These are phyloP conservation scores for Chelonia mydas DNA, from an alignment of 2,797 vertebrate species.

Conservation along the genomic window DNA sequence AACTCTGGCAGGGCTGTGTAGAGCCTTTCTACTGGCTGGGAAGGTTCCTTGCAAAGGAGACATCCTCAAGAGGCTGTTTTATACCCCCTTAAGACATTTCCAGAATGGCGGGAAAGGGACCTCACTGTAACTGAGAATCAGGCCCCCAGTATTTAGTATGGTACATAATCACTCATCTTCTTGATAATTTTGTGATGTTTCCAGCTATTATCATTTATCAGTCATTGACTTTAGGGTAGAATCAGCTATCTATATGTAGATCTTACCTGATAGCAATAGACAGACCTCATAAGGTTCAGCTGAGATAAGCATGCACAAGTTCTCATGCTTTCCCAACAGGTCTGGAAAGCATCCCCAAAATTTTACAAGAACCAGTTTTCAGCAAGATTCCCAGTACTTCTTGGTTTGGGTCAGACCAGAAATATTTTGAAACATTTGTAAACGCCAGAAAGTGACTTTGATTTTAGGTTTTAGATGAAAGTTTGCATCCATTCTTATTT, in stretches of 20 bases:
- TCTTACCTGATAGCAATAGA: neutral
- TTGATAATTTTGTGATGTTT: neutral
- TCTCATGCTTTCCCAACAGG: neutral
- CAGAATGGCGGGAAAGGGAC: neutral
- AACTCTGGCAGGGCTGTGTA: neutral
- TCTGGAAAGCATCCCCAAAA: neutral
- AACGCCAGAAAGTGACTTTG: neutral
- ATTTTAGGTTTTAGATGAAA: neutral
- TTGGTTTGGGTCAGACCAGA: neutral
- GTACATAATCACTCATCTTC: neutral
- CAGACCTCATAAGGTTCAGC: neutral
- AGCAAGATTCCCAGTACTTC: neutral
- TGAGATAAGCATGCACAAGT: neutral
- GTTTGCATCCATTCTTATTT: constrained; percentile 14
- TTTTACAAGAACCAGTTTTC: neutral
- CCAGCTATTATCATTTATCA: neutral
- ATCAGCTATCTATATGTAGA: neutral
- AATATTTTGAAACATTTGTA: neutral
- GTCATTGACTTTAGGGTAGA: neutral
- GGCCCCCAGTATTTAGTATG: neutral
- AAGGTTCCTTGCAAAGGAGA: neutral
- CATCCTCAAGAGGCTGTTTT: no score
- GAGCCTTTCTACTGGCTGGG: neutral
- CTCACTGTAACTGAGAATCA: neutral
- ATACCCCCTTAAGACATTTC: neutral